A percentile compares a stretch with the other conserved stretches of the same genome.
Conservation (phyloP, 2,113 vertebrate species). For the Lepus timidus region DNA sequence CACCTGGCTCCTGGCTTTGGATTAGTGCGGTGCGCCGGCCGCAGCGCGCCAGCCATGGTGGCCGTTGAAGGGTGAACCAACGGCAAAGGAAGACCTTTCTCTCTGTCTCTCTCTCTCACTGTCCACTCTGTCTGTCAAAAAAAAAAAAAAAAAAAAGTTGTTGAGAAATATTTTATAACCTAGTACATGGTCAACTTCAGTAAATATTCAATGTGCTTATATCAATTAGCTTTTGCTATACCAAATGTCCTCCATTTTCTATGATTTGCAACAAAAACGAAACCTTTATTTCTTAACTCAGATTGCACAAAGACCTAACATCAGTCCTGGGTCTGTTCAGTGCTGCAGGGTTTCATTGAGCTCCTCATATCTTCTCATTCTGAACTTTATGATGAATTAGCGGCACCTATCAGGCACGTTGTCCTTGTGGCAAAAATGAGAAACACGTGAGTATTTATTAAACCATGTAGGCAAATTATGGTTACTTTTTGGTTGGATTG, state of each 20-base stretch:
- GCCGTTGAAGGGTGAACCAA: no score
- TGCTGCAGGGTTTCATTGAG: background rate
- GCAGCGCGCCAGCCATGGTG: no score
- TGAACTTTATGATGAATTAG: background rate
- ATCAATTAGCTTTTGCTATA: background rate
- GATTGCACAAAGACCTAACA: background rate
- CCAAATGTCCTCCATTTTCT: background rate
- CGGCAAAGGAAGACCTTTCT: no score
- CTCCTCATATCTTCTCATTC: background rate
- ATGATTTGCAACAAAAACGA: background rate
- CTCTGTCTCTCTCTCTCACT: no score
- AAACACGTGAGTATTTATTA: background rate
- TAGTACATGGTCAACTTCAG: background rate
- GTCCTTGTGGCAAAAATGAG: background rate
- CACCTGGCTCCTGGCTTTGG: no score
- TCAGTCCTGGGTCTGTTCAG: no score
- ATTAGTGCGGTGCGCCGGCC: no score
- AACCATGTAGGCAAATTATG: background rate
- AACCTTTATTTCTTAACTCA: background rate
- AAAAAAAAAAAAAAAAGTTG: background rate
- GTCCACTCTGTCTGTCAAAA: no score
- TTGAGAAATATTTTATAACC: background rate
- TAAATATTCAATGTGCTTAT: background rate
- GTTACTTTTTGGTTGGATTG: background rate
- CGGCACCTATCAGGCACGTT: background rate